Base-by-base conservation (phyloP, 2,113 vertebrate species). In the Podilymbus podiceps region DNA sequence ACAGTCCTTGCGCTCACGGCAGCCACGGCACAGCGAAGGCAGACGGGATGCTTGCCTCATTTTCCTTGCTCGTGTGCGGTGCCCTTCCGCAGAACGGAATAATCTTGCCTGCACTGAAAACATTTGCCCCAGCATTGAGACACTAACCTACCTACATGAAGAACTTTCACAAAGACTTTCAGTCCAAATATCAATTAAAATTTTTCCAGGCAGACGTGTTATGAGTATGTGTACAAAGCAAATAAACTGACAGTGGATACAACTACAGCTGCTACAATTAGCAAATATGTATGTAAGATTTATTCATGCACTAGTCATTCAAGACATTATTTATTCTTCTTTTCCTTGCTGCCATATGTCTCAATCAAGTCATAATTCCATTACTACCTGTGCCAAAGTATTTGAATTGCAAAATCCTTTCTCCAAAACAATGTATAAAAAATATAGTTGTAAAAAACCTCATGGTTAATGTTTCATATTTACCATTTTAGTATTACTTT, bases 271-370 rank as follows among this genome's bases (percentile, higher is more conserved):
- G 30, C 68, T 64, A 44, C 56, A 78, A 88, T 58, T 68, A 60
- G 19, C 28, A 95, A 90, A 88, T 85, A 80, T 4, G 5, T 62
- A 18, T 74, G 9, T 42, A 89, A 82, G 20, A 76, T 62, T 90
- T 62, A 88, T n/a, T 73, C 62, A 88, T 63, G n/a, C 30, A 53
- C 42, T 55, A 64, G 79, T 68, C 4, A 1, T 59, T 50, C 42
- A 88, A 88, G 59, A n/a, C 16, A 40, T 77, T 88, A 81, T 89
- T 95, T 90, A 78, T 83, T 90, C 47, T 72, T 93, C 22, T 79
- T 93, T 90, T 90, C 40, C 56, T 71, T 77, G 15, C 40, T 88
- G 40, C 56, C 56, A 35, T 62, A 90, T 56, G 64, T 90, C 82
- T 78, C 47, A 81, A 62, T 90, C 44, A 67, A 96, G 47, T 27